Percentiles rank a stretch among this genome's conserved stretches.
Conservation (phyloP, 2,888 invertebrate genomes). For the Escarpia spicata region DNA sequence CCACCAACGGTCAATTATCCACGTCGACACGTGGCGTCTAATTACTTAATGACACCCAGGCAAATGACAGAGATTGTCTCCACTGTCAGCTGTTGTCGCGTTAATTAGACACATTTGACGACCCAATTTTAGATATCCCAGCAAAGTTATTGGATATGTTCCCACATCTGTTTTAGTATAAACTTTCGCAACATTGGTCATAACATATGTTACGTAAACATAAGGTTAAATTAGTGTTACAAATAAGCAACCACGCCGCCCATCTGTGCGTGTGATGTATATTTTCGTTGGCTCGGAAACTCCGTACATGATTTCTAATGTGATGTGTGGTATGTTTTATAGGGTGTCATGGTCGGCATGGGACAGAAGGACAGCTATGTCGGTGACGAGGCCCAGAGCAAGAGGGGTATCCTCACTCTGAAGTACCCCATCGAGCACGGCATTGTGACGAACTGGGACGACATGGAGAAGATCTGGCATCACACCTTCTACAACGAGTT, state of each 20-base stretch:
- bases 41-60: no score
- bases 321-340: conserved; percentile 39
- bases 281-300: not conserved
- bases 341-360: conserved; percentile 90
- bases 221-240: not conserved
- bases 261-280: not conserved
- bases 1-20: not conserved
- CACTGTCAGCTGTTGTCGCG: not conserved
- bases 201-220: not conserved
- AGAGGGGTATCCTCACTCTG: conserved; percentile 69
- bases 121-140: not conserved
- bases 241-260: not conserved
- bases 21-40: not conserved
- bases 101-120: conserved; percentile 7
- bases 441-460: conserved; percentile 70
- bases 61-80: not conserved
- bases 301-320: not conserved
- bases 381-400: conserved; percentile 95
- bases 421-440: conserved; percentile 71
- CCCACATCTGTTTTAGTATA: not conserved
- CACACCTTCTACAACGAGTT: conserved; percentile 61
- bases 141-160: not conserved
- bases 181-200: not conserved
- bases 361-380: conserved; percentile 97
- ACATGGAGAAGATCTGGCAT: conserved; percentile 61